Evolutionary conservation across 2,888 invertebrate species (phyloP).

Genomic region (Sesia apiformis): DNA sequence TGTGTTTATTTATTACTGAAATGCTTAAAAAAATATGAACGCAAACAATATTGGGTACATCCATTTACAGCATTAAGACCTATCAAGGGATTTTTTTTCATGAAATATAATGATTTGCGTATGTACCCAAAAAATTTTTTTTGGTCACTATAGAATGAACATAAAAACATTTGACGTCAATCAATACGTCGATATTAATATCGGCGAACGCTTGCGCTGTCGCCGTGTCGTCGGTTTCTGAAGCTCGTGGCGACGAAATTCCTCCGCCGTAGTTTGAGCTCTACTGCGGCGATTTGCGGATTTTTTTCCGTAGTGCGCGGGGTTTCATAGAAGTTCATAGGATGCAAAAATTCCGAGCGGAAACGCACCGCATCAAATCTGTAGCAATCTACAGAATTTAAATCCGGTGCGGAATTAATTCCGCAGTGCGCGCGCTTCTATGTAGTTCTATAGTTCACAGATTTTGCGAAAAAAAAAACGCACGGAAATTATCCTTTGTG

Average conservation of each 20-base stretch:
- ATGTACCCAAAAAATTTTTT: not conserved
- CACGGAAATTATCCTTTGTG: not conserved
- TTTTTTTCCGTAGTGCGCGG: not conserved
- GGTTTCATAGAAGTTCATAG: not conserved
- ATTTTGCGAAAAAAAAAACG: not conserved
- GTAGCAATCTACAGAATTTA: not conserved
- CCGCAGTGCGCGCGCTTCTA: not conserved
- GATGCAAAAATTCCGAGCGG: not conserved
- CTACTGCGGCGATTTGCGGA: not conserved
- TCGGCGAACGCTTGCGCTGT: not conserved
- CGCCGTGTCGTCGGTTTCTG: not conserved
- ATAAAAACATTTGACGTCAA: no score
- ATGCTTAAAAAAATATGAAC: not conserved
- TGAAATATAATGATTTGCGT: not conserved
- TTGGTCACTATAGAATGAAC: no score
- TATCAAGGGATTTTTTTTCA: not conserved
- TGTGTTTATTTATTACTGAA: not conserved
- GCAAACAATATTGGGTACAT: not conserved
- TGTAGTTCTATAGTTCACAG: not conserved
- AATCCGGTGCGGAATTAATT: not conserved
- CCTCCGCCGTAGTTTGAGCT: not conserved
- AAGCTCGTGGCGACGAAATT: not conserved
- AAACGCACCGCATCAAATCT: not conserved
- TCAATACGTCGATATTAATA: not conserved
- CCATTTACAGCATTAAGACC: not conserved